These are phyloP conservation scores for Gymnothorax javanicus DNA, from an alignment of 2,797 vertebrate genomes.

Conservation along the genomic window DNA sequence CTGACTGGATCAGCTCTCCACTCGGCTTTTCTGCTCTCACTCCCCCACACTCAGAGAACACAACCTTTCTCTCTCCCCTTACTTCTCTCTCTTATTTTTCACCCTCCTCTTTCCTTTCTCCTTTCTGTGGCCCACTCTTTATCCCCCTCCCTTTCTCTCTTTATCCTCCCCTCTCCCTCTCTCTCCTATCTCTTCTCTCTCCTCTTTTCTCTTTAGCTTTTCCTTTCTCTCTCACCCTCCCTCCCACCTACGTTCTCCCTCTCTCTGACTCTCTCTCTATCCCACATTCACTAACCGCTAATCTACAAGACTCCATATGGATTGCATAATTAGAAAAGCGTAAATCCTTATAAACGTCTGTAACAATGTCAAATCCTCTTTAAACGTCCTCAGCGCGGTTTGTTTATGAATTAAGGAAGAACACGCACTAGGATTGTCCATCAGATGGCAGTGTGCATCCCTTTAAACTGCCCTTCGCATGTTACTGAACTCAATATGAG, in stretches of 20 bases:
- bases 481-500: background rate
- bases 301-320: background rate
- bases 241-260: too few relatives aligned
- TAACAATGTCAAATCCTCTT: background rate
- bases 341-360: background rate
- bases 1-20: slow-evolving; percentile 32
- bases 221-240: too few relatives aligned
- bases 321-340: background rate
- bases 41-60: slow-evolving; percentile 32
- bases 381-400: background rate
- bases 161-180: too few relatives aligned
- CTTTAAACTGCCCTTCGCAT: background rate
- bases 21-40: slow-evolving; percentile 43
- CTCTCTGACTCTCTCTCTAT: too few relatives aligned
- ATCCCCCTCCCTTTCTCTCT: too few relatives aligned
- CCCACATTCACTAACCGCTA: background rate
- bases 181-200: too few relatives aligned
- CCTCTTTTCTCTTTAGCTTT: too few relatives aligned
- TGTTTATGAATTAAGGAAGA: background rate
- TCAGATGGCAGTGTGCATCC: slow-evolving; percentile 23
- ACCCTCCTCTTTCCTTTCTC: too few relatives aligned
- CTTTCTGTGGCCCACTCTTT: too few relatives aligned
- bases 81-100: too few relatives aligned
- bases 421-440: slow-evolving; percentile 5
- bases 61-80: background rate